Percentiles rank a stretch among this genome's conserved stretches.
Conservation (phyloP, 2,797 vertebrate species). For the Pyrocephalus nanus region DNA sequence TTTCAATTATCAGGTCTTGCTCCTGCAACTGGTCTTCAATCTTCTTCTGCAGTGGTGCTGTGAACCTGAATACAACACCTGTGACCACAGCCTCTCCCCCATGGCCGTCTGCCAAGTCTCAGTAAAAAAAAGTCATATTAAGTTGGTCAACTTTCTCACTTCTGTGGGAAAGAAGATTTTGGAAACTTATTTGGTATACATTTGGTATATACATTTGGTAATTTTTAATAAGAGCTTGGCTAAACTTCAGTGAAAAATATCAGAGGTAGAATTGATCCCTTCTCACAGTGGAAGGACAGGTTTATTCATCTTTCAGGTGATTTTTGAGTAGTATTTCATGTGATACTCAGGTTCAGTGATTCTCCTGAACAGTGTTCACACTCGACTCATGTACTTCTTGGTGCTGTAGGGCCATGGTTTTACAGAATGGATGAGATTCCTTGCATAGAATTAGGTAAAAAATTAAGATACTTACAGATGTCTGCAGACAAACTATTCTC, state of each 20-base stretch:
- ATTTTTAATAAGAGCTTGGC: not conserved
- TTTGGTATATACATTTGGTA: not conserved
- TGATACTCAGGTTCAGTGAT: not conserved
- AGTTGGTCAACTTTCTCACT: not conserved
- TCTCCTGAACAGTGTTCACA: not conserved
- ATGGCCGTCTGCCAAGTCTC: not conserved
- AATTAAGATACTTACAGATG: not conserved
- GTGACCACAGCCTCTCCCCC: not conserved
- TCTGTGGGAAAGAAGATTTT: not conserved
- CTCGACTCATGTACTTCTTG: not conserved
- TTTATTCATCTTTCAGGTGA: not conserved
- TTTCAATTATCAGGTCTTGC: not conserved
- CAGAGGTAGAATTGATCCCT: not conserved
- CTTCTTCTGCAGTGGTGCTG: not conserved
- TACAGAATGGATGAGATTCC: not conserved
- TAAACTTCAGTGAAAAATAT: not conserved
- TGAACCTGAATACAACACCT: not conserved
- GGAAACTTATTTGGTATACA: not conserved
- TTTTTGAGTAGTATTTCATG: not conserved
- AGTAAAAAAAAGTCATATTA: not conserved
- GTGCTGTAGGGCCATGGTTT: not conserved
- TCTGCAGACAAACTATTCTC: not conserved
- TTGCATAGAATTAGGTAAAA: not conserved
- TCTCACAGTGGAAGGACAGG: not conserved
- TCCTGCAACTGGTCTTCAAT: not conserved